Percentiles rank a stretch among this genome's conserved stretches.
phyloP scores from a whole-genome alignment of 2,888 invertebrate species.

The Allolobophora icterica region DNA sequence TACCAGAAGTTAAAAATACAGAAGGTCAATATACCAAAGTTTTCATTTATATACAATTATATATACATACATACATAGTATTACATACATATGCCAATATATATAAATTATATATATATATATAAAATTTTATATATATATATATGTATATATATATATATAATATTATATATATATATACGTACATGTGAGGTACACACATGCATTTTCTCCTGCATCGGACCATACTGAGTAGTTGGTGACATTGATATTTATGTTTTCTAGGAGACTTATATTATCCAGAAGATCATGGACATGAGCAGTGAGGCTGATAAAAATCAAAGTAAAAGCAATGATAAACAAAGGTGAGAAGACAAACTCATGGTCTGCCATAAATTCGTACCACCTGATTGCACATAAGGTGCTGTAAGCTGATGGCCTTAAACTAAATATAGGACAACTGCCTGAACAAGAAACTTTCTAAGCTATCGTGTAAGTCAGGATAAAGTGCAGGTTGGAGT shows the following conservation, averaged over 20 bases:
- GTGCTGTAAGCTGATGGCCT: neutral
- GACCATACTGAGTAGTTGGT: too few relatives aligned
- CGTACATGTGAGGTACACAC: too few relatives aligned
- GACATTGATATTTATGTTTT: neutral
- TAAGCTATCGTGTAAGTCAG: neutral
- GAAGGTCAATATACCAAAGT: too few relatives aligned
- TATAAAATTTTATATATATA: too few relatives aligned
- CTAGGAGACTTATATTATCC: neutral
- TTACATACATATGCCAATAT: too few relatives aligned
- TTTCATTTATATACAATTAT: too few relatives aligned
- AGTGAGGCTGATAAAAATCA: neutral
- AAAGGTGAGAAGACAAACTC: slow-evolving; percentile 20
- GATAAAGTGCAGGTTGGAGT: neutral
- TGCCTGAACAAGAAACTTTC: neutral
- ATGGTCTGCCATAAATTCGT: neutral
- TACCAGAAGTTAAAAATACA: too few relatives aligned
- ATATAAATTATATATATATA: too few relatives aligned
- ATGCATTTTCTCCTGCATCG: too few relatives aligned
- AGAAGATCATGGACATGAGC: slow-evolving; percentile 24
- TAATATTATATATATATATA: too few relatives aligned
- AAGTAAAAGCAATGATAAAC: neutral
- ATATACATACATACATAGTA: too few relatives aligned
- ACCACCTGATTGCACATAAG: neutral
- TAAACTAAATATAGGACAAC: neutral
- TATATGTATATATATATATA: too few relatives aligned